Percentiles rank a stretch among this genome's conserved stretches.
phyloP scores from a whole-genome alignment of 2,113 vertebrate species.

The Psilopsiagon aurifrons region DNA sequence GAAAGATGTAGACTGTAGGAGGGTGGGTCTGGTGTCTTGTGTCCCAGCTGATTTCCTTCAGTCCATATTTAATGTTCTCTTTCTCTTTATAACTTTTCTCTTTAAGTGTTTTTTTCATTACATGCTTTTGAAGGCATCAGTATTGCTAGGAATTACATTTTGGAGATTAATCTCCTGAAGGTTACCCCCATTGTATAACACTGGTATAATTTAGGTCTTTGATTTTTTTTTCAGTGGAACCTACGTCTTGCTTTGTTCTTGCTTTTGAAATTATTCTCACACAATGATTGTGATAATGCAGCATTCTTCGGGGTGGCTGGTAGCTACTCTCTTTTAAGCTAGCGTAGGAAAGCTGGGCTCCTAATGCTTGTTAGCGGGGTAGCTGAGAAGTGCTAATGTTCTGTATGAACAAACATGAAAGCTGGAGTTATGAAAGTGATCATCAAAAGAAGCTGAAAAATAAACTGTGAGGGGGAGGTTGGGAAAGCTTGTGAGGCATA shows the following conservation, averaged over 20 bases:
- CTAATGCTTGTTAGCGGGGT: not conserved
- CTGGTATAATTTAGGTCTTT: constrained; percentile 3
- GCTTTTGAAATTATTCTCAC: constrained; percentile 5
- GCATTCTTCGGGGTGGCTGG: not conserved
- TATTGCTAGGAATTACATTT: not conserved
- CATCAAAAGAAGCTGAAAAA: constrained; percentile 24
- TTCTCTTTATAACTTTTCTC: not conserved
- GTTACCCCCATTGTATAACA: not conserved
- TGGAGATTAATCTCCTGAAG: constrained; percentile 18
- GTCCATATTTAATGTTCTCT: not conserved
- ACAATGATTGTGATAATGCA: not conserved
- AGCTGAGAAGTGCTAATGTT: constrained; percentile 41
- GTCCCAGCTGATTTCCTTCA: not conserved
- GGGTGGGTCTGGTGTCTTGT: not conserved
- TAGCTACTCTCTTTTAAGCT: not conserved
- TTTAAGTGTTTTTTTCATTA: not conserved
- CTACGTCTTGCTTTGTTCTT: constrained; percentile 28
- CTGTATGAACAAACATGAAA: constrained; percentile 47
- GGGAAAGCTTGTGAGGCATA: not conserved
- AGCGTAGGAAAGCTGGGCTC: not conserved
- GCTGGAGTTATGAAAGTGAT: constrained; percentile 15
- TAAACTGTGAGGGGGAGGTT: not conserved
- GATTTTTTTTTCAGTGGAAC: not conserved
- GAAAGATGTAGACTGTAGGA: not conserved
- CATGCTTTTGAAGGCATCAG: not conserved